These are phyloP conservation scores for Ochropleura leucogaster DNA, from an alignment of 2,888 invertebrate species.

Conservation along the genomic window DNA sequence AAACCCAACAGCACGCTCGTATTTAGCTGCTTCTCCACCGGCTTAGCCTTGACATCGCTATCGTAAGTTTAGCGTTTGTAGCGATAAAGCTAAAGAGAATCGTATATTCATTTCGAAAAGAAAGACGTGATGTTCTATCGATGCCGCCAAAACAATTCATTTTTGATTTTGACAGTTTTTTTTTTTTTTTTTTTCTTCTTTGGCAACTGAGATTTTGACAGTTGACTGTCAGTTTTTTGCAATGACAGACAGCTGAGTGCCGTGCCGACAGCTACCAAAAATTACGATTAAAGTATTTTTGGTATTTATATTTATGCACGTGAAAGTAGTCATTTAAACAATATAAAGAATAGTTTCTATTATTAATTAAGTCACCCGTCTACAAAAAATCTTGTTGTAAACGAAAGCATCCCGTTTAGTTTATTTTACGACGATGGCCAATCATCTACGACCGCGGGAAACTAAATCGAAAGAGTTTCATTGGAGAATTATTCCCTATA, in stretches of 20 bases:
- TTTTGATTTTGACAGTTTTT: too few relatives aligned
- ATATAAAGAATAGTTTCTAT: neutral
- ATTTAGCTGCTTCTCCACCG: slow-evolving; percentile 76
- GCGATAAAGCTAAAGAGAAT: slow-evolving; percentile 42
- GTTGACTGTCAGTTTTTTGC: neutral
- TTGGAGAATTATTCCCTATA: too few relatives aligned
- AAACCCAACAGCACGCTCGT: slow-evolving; percentile 72
- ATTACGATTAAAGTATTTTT: neutral
- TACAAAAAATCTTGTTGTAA: neutral
- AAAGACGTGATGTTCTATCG: neutral
- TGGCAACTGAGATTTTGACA: too few relatives aligned
- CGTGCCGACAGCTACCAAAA: neutral
- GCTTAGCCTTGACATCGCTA: slow-evolving; percentile 80
- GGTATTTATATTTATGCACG: too few relatives aligned
- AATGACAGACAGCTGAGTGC: slow-evolving; percentile 10
- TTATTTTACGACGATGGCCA: neutral
- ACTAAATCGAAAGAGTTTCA: neutral
- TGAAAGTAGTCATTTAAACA: neutral
- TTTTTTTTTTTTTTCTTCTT: too few relatives aligned
- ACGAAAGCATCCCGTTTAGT: neutral
- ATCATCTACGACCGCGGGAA: neutral
- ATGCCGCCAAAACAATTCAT: slow-evolving; percentile 56
- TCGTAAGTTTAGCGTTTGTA: slow-evolving; percentile 66
- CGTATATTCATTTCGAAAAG: slow-evolving; percentile 47
- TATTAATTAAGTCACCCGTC: too few relatives aligned